Conservation (phyloP, 1,140 invertebrate genomes). For the Periplaneta americana region DNA sequence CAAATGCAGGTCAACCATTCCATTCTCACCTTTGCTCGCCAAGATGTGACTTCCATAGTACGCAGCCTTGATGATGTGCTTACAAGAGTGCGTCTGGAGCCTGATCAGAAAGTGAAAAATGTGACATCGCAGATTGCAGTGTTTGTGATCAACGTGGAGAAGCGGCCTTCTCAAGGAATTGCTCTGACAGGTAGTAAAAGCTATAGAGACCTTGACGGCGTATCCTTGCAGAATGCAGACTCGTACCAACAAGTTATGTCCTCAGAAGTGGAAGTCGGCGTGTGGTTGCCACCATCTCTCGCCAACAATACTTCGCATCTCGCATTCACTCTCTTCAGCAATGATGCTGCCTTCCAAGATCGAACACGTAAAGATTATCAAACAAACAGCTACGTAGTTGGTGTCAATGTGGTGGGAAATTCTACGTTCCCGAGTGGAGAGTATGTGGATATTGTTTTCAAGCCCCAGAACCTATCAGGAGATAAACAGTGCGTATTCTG, state of each 20-base stretch:
- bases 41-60: not conserved
- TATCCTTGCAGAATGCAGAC: not conserved
- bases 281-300: not conserved
- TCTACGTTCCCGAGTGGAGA: constrained; percentile 40
- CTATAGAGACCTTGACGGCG: not conserved
- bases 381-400: constrained; percentile 40
- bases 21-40: not conserved
- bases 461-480: constrained; percentile 26
- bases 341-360: constrained; percentile 48
- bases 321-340: constrained; percentile 42
- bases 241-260: not conserved
- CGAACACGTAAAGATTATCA: constrained; percentile 25
- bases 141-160: not conserved
- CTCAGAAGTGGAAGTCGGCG: not conserved
- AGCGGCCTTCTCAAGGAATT: not conserved
- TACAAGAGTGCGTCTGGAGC: not conserved
- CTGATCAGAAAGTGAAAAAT: not conserved
- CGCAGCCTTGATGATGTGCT: not conserved
- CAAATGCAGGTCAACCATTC: not conserved
- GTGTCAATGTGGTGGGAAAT: constrained; percentile 47
- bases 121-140: not conserved
- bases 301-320: not conserved
- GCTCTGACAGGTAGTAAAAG: not conserved
- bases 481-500: constrained; percentile 46
- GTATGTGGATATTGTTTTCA: constrained; percentile 41